Conservation (phyloP, 2,113 vertebrate genomes). For the Sarotherodon lohbergeri region DNA sequence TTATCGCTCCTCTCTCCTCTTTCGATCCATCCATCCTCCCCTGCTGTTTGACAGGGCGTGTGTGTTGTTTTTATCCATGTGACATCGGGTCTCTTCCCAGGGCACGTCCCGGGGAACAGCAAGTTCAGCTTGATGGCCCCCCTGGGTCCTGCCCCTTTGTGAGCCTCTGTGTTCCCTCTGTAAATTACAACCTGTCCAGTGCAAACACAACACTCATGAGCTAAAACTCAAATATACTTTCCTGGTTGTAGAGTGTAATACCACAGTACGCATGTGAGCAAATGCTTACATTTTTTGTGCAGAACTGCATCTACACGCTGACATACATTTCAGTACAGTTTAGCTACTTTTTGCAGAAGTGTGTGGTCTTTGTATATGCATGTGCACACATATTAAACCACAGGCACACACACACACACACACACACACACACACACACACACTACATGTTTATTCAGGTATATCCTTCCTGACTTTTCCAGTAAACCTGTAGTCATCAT, state of each 20-base stretch:
- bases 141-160: conserved; percentile 45
- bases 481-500: conserved; percentile 41
- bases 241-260: background rate
- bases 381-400: background rate
- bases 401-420: background rate
- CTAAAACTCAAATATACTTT: background rate
- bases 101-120: conserved; percentile 52
- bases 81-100: conserved; percentile 68
- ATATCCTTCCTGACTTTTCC: conserved; percentile 69
- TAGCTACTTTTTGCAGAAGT: background rate
- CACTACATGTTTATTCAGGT: conserved; percentile 73
- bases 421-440: background rate
- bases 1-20: conserved; percentile 19
- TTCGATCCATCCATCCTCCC: conserved; percentile 45
- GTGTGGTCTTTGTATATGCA: background rate
- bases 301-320: background rate
- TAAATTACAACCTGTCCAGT: conserved; percentile 45
- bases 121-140: conserved; percentile 48
- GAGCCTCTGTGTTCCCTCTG: conserved; percentile 36
- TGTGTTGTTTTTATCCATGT: conserved; percentile 64
- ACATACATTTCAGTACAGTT: background rate
- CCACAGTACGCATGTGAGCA: background rate
- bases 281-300: background rate
- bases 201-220: background rate
- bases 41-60: conserved; percentile 59